phyloP scores from a whole-genome alignment of 2,113 vertebrate species.

The Oryzias woworae region DNA sequence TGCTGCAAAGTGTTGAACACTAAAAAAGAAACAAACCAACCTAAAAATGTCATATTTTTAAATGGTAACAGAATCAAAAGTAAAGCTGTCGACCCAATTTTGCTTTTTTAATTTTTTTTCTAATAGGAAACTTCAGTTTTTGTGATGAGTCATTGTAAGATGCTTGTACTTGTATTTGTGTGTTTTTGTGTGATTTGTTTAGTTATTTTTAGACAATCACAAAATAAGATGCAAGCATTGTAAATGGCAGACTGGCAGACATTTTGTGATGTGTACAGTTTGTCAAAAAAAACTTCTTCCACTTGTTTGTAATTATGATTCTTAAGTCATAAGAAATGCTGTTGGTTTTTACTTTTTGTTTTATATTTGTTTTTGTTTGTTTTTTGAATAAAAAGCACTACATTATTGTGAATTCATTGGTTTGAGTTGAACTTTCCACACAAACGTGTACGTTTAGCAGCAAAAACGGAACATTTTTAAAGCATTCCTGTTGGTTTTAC shows the following conservation, averaged over 20 bases:
- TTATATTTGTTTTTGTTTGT: slow-evolving; percentile 78
- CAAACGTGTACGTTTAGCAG: background rate
- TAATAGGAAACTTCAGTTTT: slow-evolving; percentile 75
- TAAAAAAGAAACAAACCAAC: slow-evolving; percentile 83
- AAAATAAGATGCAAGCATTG: slow-evolving; percentile 84
- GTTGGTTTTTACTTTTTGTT: slow-evolving; percentile 85
- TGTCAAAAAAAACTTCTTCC: slow-evolving; percentile 79
- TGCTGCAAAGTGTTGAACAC: slow-evolving; percentile 87
- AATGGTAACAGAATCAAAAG: slow-evolving; percentile 66
- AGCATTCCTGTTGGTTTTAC: too few species aligned
- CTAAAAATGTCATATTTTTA: slow-evolving; percentile 80
- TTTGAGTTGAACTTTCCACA: background rate
- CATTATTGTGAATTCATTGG: slow-evolving; percentile 76
- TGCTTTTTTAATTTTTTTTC: slow-evolving; percentile 66
- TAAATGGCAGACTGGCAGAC: slow-evolving; percentile 82
- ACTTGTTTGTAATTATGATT: slow-evolving; percentile 86
- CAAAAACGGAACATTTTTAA: too few species aligned
- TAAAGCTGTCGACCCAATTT: slow-evolving; percentile 69
- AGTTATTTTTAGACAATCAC: slow-evolving; percentile 86
- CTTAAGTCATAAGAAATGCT: slow-evolving; percentile 83
- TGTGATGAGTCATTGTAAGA: slow-evolving; percentile 81
- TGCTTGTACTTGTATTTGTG: slow-evolving; percentile 84
- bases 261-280: slow-evolving; percentile 86
- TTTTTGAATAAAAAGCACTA: slow-evolving; percentile 85
- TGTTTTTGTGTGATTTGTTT: slow-evolving; percentile 81